These are phyloP conservation scores for Paramisgurnus dabryanus DNA, from an alignment of 2,113 vertebrate species.

Conservation along the genomic window DNA sequence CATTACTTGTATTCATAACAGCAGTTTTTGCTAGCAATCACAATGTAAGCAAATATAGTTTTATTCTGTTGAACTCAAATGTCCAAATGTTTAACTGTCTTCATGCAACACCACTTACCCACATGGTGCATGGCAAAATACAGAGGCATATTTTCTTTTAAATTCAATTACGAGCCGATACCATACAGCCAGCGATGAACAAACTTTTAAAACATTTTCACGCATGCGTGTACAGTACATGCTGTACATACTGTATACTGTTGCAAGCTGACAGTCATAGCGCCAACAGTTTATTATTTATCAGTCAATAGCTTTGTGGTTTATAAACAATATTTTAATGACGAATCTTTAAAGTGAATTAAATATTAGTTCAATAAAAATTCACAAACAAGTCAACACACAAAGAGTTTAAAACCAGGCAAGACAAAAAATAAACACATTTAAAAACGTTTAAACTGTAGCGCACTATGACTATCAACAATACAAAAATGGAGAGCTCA, in stretches of 20 bases:
- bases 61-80: not conserved
- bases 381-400: not conserved
- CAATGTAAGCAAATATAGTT: no score
- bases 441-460: not conserved
- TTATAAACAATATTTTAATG: no score
- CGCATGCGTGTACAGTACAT: slow-evolving; percentile 19
- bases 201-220: slow-evolving; percentile 30
- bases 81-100: slow-evolving; percentile 37
- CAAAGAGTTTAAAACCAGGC: not conserved
- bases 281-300: slow-evolving; percentile 15
- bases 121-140: not conserved
- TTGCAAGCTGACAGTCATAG: slow-evolving; percentile 37
- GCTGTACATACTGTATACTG: slow-evolving; percentile 19
- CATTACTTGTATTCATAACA: not conserved
- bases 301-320: not conserved
- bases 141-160: not conserved
- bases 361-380: no score
- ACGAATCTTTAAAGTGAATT: no score
- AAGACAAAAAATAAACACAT: not conserved
- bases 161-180: slow-evolving; percentile 16
- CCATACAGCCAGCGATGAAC: slow-evolving; percentile 17
- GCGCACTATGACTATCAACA: slow-evolving; percentile 17
- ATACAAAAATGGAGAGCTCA: not conserved
- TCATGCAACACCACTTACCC: not conserved
- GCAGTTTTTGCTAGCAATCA: no score